phyloP scores from a whole-genome alignment of 2,113 vertebrate genomes.

The Oenanthe oenanthe region DNA sequence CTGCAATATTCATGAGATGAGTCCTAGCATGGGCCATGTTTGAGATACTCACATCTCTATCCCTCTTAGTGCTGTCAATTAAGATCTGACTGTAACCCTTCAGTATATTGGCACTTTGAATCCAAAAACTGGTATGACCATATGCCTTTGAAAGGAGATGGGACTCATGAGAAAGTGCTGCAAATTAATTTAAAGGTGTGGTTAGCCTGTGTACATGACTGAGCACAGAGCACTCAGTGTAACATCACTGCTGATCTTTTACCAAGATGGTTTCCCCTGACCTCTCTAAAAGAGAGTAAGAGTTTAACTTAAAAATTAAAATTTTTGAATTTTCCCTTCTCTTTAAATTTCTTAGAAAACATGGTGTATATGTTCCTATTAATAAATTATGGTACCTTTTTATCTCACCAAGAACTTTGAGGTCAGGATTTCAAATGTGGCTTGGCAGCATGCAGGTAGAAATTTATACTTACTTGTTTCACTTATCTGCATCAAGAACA shows the following conservation, averaged over 20 bases:
- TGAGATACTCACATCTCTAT: neutral
- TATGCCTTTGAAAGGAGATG: neutral
- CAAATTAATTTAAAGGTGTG: neutral
- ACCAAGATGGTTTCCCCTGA: neutral
- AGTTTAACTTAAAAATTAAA: neutral
- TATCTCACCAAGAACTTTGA: neutral
- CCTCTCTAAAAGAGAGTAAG: neutral
- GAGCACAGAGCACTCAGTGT: neutral
- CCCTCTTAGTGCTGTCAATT: neutral
- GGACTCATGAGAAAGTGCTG: neutral
- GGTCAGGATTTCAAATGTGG: neutral
- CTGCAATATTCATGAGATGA: neutral
- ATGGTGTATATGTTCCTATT: neutral
- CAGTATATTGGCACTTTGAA: neutral
- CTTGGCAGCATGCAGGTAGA: neutral
- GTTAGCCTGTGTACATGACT: neutral
- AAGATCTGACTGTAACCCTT: neutral
- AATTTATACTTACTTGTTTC: neutral
- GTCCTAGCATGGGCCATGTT: neutral
- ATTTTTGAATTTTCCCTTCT: neutral
- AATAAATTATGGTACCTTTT: neutral
- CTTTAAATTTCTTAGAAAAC: neutral
- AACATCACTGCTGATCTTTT: neutral
- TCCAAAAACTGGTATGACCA: neutral
- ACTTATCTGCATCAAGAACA: neutral